Conservation (phyloP, 2,113 vertebrate species). For the Polypterus bichir region DNA sequence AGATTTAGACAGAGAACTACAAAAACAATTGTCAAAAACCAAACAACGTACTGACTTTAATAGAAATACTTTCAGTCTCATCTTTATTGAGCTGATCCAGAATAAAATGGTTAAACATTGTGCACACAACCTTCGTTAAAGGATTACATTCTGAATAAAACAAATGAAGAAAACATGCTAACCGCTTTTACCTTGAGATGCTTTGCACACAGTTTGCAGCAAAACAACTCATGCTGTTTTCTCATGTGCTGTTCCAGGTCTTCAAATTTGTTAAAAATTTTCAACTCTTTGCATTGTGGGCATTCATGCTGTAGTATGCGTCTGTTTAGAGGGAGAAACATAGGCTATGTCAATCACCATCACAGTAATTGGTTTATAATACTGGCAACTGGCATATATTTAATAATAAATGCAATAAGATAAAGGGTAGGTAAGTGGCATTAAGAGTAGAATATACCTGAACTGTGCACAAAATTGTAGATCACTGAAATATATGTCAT, state of each 20-base stretch:
- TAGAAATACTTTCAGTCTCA: too few relatives aligned
- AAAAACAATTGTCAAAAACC: too few relatives aligned
- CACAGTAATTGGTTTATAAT: too few relatives aligned
- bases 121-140: too few relatives aligned
- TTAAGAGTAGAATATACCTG: constrained; percentile 46
- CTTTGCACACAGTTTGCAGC: constrained; percentile 84
- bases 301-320: constrained; percentile 78
- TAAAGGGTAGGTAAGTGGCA: neutral
- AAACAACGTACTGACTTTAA: too few relatives aligned
- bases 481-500: constrained; percentile 77
- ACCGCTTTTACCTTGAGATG: constrained; percentile 70
- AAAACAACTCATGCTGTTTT: constrained; percentile 88
- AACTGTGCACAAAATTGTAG: constrained; percentile 67
- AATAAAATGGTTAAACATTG: too few relatives aligned
- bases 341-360: too few relatives aligned
- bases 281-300: constrained; percentile 60
- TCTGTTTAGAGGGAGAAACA: constrained; percentile 38
- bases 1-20: too few relatives aligned
- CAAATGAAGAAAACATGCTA: neutral
- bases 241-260: constrained; percentile 96
- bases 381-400: too few relatives aligned
- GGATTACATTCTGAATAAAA: too few relatives aligned
- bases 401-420: neutral
- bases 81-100: too few relatives aligned
- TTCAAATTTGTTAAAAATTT: constrained; percentile 70